Evolutionary conservation across 23 tunicate genomes (phyloP).

Genomic region (Trididemnum clinides): DNA sequence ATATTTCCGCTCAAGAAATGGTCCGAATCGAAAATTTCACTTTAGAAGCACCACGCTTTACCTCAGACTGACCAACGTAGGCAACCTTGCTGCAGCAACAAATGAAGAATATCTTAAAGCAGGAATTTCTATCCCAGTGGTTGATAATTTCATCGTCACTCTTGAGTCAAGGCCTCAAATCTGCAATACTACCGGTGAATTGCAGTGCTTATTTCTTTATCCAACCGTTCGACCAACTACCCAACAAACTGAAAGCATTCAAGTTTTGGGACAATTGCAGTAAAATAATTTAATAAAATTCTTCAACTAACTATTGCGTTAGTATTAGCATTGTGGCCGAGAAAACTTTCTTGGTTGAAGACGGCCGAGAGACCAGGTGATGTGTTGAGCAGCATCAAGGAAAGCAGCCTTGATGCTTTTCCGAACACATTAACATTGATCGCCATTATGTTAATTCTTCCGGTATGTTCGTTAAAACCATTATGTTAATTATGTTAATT

Average conservation of each 20-base stretch:
- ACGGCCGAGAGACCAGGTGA: neutral
- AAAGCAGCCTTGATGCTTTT: neutral
- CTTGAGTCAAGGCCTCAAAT: neutral
- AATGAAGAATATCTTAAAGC: neutral
- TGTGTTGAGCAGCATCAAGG: neutral
- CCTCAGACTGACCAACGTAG: neutral
- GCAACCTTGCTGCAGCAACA: constrained; percentile 3
- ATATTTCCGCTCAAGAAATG: neutral
- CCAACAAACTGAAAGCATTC: constrained; percentile 7
- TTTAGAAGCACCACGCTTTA: neutral
- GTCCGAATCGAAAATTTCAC: neutral
- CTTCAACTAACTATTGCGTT: neutral
- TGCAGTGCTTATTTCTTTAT: constrained; percentile 6
- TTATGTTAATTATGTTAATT: neutral
- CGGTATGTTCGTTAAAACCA: neutral
- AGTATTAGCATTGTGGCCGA: neutral
- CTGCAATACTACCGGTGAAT: neutral
- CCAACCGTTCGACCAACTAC: neutral
- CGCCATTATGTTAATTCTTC: constrained; percentile 5
- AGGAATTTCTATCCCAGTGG: neutral
- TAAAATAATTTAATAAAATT: neutral
- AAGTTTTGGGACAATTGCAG: constrained; percentile 8
- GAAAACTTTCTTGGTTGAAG: constrained; percentile 4
- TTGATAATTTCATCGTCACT: neutral
- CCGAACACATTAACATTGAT: neutral